Evolutionary conservation across 2,797 vertebrate species (phyloP).

Genomic region (Gallinago nigripennis): DNA sequence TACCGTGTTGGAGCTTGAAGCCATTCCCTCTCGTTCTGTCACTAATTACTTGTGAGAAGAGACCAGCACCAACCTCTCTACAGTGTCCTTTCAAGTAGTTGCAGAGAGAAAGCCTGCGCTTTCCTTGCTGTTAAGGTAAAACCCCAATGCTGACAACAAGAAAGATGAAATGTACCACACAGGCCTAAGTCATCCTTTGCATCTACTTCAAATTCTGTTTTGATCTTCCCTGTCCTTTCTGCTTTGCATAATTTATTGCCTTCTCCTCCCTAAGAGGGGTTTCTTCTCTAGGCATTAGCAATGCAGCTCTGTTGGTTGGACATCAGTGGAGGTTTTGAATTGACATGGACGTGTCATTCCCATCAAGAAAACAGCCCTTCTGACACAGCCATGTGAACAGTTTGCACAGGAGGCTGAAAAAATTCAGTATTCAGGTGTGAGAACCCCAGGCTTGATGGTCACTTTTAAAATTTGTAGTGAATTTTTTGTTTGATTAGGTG

Average conservation of each 20-base stretch:
- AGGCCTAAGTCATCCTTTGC: background rate
- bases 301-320: background rate
- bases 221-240: background rate
- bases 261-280: background rate
- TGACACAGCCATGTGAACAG: background rate
- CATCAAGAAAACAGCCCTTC: fast-evolving
- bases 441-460: background rate
- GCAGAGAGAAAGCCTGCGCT: background rate
- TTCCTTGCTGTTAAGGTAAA: background rate
- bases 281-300: background rate
- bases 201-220: background rate
- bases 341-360: background rate
- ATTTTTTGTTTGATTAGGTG: background rate
- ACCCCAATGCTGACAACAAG: background rate
- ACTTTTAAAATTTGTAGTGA: background rate
- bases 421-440: background rate
- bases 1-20: too few relatives aligned
- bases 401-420: background rate
- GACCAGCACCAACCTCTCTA: too few relatives aligned
- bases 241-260: background rate
- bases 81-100: too few relatives aligned
- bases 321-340: background rate
- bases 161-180: background rate
- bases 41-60: too few relatives aligned
- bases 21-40: too few relatives aligned